Evolutionary conservation across 2,888 invertebrate species (phyloP).

Genomic region (Drosophila limbata): DNA sequence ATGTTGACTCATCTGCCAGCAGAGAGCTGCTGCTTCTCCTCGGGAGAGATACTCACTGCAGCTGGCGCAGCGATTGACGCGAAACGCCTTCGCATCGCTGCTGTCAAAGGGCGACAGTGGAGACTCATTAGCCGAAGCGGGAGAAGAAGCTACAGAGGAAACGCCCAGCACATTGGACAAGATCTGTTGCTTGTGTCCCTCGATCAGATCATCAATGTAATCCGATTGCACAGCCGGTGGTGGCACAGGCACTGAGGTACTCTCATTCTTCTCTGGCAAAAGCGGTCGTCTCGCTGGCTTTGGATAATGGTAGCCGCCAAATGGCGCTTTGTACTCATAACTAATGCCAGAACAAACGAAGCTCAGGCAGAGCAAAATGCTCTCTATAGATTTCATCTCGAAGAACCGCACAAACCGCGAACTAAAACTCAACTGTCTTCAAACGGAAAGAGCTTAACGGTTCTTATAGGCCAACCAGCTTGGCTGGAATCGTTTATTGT

Average conservation of each 20-base stretch:
- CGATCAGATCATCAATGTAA: conserved; percentile 82
- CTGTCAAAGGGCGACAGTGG: conserved; percentile 36
- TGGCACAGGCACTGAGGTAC: background rate
- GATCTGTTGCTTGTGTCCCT: conserved; percentile 81
- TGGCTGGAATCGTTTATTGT: conserved; percentile 8
- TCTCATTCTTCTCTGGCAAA: conserved; percentile 21
- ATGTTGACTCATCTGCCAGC: background rate
- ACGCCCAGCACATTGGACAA: conserved; percentile 68
- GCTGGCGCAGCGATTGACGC: conserved; percentile 77
- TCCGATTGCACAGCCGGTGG: conserved; percentile 70
- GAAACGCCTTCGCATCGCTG: conserved; percentile 63
- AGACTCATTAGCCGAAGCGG: conserved; percentile 10
- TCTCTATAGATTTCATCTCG: conserved; percentile 53
- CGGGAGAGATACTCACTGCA: conserved; percentile 79
- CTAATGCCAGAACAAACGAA: conserved; percentile 28
- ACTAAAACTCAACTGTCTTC: conserved; percentile 63
- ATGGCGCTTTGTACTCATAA: conserved; percentile 57
- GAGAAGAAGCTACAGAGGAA: background rate
- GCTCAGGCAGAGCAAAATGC: conserved; percentile 31
- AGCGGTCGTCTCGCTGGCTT: conserved; percentile 55
- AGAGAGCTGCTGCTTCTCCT: background rate
- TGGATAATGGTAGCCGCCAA: conserved; percentile 60
- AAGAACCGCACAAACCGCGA: conserved; percentile 63
- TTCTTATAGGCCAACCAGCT: conserved; percentile 73
- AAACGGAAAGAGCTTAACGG: conserved; percentile 53